A percentile compares a stretch with the other conserved stretches of the same genome.
Evolutionary conservation across 2,797 vertebrate genomes (phyloP).

Genomic region (Xerus rutilus): DNA sequence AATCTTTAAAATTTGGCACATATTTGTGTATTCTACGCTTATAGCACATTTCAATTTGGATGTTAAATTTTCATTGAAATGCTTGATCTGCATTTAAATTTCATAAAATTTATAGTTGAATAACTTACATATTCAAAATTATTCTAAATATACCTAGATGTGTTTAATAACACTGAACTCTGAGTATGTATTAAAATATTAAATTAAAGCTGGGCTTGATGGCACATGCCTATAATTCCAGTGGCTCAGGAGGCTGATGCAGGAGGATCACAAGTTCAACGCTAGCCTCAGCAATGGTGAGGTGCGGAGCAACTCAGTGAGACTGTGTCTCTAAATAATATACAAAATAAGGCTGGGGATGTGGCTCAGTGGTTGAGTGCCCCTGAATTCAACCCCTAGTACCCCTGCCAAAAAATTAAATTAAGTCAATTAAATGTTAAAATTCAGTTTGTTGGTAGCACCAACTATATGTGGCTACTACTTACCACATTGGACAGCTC

Average conservation of each 20-base stretch:
- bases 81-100: neutral
- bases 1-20: neutral
- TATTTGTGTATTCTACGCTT: neutral
- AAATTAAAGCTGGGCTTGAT: neutral
- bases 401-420: neutral
- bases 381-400: too few relatives aligned
- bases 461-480: neutral
- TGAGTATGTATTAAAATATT: neutral
- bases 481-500: neutral
- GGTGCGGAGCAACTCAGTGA: too few relatives aligned
- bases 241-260: too few relatives aligned
- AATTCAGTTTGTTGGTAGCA: neutral
- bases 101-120: neutral
- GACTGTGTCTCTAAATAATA: too few relatives aligned
- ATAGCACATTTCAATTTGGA: neutral
- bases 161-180: neutral
- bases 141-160: neutral
- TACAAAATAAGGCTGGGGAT: too few relatives aligned
- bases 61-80: constrained; percentile 38
- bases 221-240: too few relatives aligned
- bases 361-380: too few relatives aligned
- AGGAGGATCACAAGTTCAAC: too few relatives aligned
- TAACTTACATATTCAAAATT: neutral
- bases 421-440: neutral
- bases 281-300: too few relatives aligned